These are phyloP conservation scores for Autographa pulchrina DNA, from an alignment of 2,888 invertebrate genomes.

Conservation along the genomic window DNA sequence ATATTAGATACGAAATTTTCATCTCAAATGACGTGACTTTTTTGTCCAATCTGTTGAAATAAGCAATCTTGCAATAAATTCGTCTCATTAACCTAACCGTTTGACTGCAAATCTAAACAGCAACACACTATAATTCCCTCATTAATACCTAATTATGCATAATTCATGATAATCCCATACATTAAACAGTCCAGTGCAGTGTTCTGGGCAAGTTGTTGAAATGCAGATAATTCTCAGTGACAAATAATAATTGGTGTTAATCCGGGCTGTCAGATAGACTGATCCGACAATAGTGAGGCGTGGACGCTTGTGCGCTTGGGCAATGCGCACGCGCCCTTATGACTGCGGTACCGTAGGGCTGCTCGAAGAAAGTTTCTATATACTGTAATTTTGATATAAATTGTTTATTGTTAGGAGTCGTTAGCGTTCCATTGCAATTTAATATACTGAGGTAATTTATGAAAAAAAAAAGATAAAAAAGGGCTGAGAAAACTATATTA, in stretches of 20 bases:
- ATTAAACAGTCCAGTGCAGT: not conserved
- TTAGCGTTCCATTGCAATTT: too few species aligned
- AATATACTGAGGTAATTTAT: too few species aligned
- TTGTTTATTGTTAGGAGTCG: not conserved
- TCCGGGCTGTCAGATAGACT: conserved; percentile 30
- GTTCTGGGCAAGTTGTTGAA: not conserved
- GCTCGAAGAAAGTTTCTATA: conserved; percentile 16
- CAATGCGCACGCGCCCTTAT: conserved; percentile 52
- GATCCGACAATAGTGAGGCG: conserved; percentile 44
- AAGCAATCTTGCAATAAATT: not conserved
- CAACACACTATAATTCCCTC: not conserved
- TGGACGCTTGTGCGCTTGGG: conserved; percentile 38
- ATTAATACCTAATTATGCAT: not conserved
- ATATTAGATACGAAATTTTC: too few species aligned
- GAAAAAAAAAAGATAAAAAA: too few species aligned
- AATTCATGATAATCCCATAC: not conserved
- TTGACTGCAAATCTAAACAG: not conserved
- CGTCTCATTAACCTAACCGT: not conserved
- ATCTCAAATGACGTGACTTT: too few species aligned
- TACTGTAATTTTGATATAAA: not conserved
- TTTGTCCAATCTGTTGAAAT: too few species aligned
- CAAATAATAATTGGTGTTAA: conserved; percentile 50
- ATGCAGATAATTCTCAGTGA: conserved; percentile 45
- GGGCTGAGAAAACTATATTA: too few species aligned
- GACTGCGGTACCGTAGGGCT: conserved; percentile 41